Percentiles rank a stretch among this genome's conserved stretches.
Evolutionary conservation across 2,797 vertebrate genomes (phyloP).

Genomic region (Tokudaia tokunoshimensis): DNA sequence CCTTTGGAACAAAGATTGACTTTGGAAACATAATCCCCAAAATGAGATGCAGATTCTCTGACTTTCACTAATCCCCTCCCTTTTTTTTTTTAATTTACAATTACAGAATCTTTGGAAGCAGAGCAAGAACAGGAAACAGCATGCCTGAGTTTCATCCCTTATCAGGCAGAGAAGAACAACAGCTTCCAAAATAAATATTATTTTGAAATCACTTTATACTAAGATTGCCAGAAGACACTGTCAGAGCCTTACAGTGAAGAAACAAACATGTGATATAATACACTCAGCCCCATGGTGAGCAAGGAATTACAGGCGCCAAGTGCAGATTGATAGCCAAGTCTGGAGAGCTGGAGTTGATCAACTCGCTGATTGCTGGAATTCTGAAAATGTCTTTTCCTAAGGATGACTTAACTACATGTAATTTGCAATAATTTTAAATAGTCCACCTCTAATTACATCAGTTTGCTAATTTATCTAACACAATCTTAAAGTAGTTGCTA

Average conservation of each 20-base stretch:
- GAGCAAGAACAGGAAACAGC: constrained; percentile 47
- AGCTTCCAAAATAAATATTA: constrained; percentile 68
- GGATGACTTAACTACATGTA: constrained; percentile 24
- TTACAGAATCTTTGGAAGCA: constrained; percentile 54
- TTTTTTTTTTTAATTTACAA: constrained; percentile 13
- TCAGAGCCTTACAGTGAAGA: constrained; percentile 38
- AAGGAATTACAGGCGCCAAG: constrained; percentile 63
- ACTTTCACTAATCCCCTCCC: constrained; percentile 46
- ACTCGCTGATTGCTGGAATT: constrained; percentile 17
- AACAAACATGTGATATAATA: constrained; percentile 59
- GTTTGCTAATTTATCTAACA: constrained; percentile 45
- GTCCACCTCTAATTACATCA: not conserved
- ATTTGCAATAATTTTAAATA: constrained; percentile 57
- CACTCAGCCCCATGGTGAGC: not conserved
- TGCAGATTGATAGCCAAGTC: constrained; percentile 17
- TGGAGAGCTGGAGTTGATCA: not conserved
- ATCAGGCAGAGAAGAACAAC: constrained; percentile 49
- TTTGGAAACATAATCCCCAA: constrained; percentile 60
- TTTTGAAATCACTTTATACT: constrained; percentile 70
- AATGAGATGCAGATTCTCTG: constrained; percentile 58
- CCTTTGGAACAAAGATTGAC: constrained; percentile 55
- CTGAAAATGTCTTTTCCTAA: constrained; percentile 46
- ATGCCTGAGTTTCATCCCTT: constrained; percentile 54
- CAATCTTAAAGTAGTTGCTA: not conserved
- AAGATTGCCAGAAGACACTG: constrained; percentile 59